A percentile compares a stretch with the other conserved stretches of the same genome.
phyloP scores from a whole-genome alignment of 2,888 invertebrate species.

The Apodemia zela region DNA sequence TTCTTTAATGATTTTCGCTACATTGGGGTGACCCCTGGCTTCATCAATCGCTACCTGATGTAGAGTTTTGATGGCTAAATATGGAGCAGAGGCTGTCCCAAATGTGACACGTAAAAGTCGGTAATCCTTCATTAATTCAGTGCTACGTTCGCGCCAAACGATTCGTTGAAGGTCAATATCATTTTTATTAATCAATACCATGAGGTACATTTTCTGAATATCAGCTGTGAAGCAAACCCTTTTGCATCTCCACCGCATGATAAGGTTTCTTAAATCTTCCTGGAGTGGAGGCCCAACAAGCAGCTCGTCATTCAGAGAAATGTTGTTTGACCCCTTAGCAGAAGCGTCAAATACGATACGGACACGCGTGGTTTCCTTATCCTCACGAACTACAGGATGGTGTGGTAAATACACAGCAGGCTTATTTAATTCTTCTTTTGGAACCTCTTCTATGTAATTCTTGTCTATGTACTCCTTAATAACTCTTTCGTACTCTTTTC shows the following conservation, averaged over 20 bases:
- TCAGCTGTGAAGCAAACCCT: constrained; percentile 22
- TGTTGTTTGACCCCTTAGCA: constrained; percentile 5
- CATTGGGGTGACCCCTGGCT: constrained; percentile 19
- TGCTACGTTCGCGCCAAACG: not conserved
- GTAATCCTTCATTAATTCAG: not conserved
- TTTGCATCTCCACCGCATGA: constrained; percentile 26
- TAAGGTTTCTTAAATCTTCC: constrained; percentile 22
- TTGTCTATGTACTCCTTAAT: not conserved
- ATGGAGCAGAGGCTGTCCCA: constrained; percentile 34
- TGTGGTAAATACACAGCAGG: not conserved
- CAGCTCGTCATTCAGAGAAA: constrained; percentile 25
- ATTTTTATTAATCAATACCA: not conserved
- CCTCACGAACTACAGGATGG: not conserved
- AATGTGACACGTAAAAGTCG: constrained; percentile 30
- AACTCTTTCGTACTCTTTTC: not conserved
- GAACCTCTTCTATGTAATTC: not conserved
- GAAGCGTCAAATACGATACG: not conserved
- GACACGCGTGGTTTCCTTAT: not conserved
- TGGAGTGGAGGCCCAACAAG: constrained; percentile 23
- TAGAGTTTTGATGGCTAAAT: constrained; percentile 29
- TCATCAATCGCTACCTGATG: constrained; percentile 24
- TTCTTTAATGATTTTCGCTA: constrained; percentile 22
- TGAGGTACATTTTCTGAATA: constrained; percentile 8
- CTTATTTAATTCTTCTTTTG: not conserved
- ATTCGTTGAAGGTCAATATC: constrained; percentile 7